Base-by-base conservation (phyloP, 2,113 vertebrate species). In the Megaptera novaeangliae region DNA sequence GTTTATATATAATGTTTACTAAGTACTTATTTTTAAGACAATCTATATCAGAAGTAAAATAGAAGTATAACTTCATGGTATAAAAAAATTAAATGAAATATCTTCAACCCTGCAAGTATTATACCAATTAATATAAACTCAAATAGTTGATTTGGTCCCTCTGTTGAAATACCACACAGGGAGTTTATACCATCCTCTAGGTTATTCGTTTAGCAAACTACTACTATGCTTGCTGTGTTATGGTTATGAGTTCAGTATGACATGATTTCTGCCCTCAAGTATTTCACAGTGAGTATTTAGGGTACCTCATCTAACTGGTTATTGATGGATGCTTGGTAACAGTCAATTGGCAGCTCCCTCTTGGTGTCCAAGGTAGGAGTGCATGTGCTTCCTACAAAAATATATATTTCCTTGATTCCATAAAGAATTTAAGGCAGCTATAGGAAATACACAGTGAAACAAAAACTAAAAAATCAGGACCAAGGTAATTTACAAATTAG, bases 21-120 rank as follows among this genome's bases (percentile, higher is more conserved):
- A 98, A 98, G 49, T 96, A 93, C 72, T 95, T 98, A 96, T 98
- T 98, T 98, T 98, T 91, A 98, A 97, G 98, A 97, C 72, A 27
- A 81, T 92, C 17, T 72, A 14, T 55, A 77, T 77, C 14, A 83
- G 49, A 81, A 85, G 31, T 31, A 94, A 97, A 88, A 83, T 11
- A 93, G 68, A 93, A 77, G 39, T 74, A 83, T 25, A 95, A 78
- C 68, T 93, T 89, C 78, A 82, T 87, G 68, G 41, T 83, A 15
- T 77, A 72, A 93, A 88, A 93, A 93, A 55, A 7, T 49, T 72
- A 57, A 93, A 83, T 31, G 20, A 78, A 52, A 23, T 74, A 75
- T 59, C 84, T 88, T 91, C 21, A 94, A 55, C 52, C n/a, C n/a
- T 88, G 34, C 29, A 96, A 92, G 20, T 92, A 68, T 77, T 75